Evolutionary conservation across 2,797 vertebrate species (phyloP), one percentile per base, ranked within the genome.

Genomic region (Poecilia velifera): DNA sequence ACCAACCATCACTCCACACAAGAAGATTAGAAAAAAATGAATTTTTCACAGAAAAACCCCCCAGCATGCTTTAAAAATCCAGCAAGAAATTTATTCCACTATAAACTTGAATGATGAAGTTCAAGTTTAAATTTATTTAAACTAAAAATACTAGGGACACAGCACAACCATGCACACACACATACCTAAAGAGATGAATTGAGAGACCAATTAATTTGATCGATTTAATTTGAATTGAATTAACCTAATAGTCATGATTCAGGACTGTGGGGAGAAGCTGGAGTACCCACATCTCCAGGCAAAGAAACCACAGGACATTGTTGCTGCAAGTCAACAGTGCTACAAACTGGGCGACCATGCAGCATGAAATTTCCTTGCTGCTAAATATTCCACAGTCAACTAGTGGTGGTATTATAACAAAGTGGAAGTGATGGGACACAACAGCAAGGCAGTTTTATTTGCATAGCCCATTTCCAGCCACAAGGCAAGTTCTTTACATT

Each of bases 1-100:
- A 66, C 89, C 6, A 77, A 79, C 39, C 46, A 80, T 55, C 41
- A 47, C 51, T 13, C 83, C 71, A 77, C 76, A 46, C 34, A 80
- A 73, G 57, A 73, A 71, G 39, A 88, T 18, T n/a, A 73, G 66
- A 8, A 28, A 28, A 28, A n/a, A 22, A 82, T 74, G 9, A 76
- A 43, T 73, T 53, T 53, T 53, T 53, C 51, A 22, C 8, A 25
- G 1, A 22, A 53, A 25, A 3, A 3, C 1, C 20, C 7, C 7
- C 22, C 51, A 53, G n/a, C 28, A 34, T 31, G 12, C n/a, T 62
- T 14, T 28, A 62, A 62, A 62, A n/a, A 62, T 28, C 4, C 13
- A 28, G n/a, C n/a, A 62, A 28, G 49, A 51, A 51, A 0, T 53
- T 25, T 53, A 10, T 53, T 25, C 7, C 51, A 53, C 51, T 53